Percentiles rank a stretch among this genome's conserved stretches.
These are phyloP conservation scores for Plutella xylostella DNA, from an alignment of 2,888 invertebrate species.

Conservation along the genomic window DNA sequence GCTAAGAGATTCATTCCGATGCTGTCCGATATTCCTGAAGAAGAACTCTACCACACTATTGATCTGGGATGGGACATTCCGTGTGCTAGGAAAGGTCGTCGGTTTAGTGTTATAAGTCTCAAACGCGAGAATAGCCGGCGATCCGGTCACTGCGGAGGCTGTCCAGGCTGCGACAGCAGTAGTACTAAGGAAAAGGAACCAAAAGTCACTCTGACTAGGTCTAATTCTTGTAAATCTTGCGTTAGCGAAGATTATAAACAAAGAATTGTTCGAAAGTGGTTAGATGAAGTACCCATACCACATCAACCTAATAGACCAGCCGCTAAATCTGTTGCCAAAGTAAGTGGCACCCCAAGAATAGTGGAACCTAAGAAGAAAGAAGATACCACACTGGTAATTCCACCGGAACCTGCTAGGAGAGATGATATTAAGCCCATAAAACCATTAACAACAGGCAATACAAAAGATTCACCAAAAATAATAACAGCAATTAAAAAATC, in stretches of 20 bases:
- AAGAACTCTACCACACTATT: conserved; percentile 65
- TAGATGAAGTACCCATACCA: conserved; percentile 75
- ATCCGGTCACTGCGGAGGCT: conserved; percentile 71
- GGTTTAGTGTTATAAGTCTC: conserved; percentile 69
- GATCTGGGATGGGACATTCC: conserved; percentile 64
- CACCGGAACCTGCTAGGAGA: conserved; percentile 22
- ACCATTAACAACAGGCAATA: background rate
- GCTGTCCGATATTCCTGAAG: conserved; percentile 84
- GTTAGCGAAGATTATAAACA: conserved; percentile 76
- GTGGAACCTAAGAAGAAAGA: conserved; percentile 37
- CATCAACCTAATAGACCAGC: conserved; percentile 27
- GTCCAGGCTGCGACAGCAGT: conserved; percentile 73
- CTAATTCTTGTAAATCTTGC: conserved; percentile 69
- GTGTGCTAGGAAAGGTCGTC: conserved; percentile 60
- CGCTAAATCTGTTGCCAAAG: conserved; percentile 54
- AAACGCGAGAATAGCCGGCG: conserved; percentile 73
- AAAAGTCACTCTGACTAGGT: conserved; percentile 44
- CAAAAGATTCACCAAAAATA: background rate
- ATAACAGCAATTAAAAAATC: background rate
- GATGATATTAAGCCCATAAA: conserved; percentile 5
- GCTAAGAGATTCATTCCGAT: conserved; percentile 84
- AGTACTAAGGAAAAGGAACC: conserved; percentile 32
- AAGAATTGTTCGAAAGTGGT: conserved; percentile 81
- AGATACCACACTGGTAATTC: conserved; percentile 19
- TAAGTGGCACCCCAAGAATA: conserved; percentile 50